A percentile compares a stretch with the other conserved stretches of the same genome.
phyloP scores from a whole-genome alignment of 2,797 vertebrate species.

The Pipistrellus nathusii region DNA sequence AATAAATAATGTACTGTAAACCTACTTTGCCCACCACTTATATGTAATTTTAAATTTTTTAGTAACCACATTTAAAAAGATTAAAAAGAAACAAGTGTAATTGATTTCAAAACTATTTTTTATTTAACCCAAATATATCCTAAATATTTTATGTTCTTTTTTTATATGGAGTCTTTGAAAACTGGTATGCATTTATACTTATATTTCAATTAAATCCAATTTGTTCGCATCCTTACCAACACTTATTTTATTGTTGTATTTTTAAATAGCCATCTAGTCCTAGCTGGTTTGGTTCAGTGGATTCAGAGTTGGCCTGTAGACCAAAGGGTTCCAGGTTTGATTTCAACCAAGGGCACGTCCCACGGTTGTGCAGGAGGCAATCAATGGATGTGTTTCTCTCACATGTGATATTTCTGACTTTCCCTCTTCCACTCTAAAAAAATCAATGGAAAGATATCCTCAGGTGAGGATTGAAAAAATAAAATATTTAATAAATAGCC shows the following conservation, averaged over 20 bases:
- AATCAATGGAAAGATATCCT: no score
- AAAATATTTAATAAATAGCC: neutral
- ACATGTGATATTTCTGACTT: no score
- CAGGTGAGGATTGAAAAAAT: no score
- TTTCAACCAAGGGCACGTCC: no score
- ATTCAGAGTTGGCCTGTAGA: no score
- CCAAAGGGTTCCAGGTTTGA: no score
- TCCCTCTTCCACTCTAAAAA: no score
- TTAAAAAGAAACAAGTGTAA: conserved; percentile 41
- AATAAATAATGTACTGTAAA: neutral
- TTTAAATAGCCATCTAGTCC: neutral
- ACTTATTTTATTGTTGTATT: neutral
- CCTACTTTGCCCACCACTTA: neutral
- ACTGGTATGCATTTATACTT: neutral
- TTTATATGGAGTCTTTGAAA: conserved; percentile 21
- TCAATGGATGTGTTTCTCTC: no score
- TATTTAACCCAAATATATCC: conserved; percentile 32
- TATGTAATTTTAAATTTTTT: conserved; percentile 19
- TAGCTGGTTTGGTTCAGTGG: no score
- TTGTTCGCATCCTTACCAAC: neutral
- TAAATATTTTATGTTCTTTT: conserved; percentile 37
- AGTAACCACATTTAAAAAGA: conserved; percentile 35
- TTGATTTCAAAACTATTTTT: conserved; percentile 28
- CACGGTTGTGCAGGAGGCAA: no score
- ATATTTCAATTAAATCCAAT: neutral